Base-by-base conservation (phyloP, 2,888 invertebrate species). In the Charanyca ferruginea region DNA sequence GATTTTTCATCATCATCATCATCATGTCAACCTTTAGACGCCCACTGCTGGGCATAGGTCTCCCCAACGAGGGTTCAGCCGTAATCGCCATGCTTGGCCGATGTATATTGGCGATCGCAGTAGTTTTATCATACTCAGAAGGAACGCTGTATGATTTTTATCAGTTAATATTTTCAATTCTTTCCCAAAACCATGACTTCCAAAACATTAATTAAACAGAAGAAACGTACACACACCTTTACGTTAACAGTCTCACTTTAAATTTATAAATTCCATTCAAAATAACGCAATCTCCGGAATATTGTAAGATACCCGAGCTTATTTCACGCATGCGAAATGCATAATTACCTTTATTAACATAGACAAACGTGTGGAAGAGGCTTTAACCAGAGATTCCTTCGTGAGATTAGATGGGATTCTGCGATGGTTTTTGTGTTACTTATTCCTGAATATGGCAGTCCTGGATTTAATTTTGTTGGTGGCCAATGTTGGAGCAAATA, bases 261-360 rank as follows among this genome's bases (percentile, higher is more conserved):
- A 82, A 85, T 86, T 79, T 85, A 85, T 85, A 84, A 84, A 90
- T 89, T 88, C 87, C 80, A 80, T 76, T 84, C 71, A 81, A 81
- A 84, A 77, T 77, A 85, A 81, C 73, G 83, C 87, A 88, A 91
- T 91, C 89, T 89, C 86, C 80, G 81, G 85, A 73, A 79, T 86
- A 82, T 80, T 70, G 59, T 58, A 77, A 77, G 79, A 79, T 79
- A 81, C 83, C 83, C 75, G 55, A 83, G 92, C 90, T 91, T 90
- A 91, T 89, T 91, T 90, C 85, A 90, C 92, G 91, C 90, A 89
- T 88, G 87, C 88, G 83, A 91, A 93, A 92, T 91, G 90, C 90
- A 93, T 93, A 94, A 93, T 93, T 93, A 93, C 93, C 91, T 89
- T 90, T 89, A 92, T 93, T 92, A 92, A 89, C 92, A 90, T 90